Evolutionary conservation across 2,888 invertebrate species (phyloP), one percentile per base, ranked within the genome.

Genomic region (Brachylomia viminalis): DNA sequence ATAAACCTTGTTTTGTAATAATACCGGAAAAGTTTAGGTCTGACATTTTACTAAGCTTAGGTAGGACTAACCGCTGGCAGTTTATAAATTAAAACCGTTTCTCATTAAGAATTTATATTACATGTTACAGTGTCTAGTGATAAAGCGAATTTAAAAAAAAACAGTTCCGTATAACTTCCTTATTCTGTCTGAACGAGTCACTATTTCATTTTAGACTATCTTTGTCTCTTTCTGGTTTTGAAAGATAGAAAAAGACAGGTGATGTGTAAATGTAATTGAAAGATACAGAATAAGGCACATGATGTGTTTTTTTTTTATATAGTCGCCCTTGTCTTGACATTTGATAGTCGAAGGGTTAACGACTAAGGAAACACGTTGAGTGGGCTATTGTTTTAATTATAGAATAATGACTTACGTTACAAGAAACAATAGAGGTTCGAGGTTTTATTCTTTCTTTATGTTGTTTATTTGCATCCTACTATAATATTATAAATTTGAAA

Each of bases 41-140:
- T 7, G 17, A 64, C 6, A 27, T 27, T 42, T 62, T 45, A 45
- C 2, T 65, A 7, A 45, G 6, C 2, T 2, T 1, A 38, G 5
- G 30, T 8, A 23, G 0, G 1, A 47, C 8, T 42, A 73, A 68
- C 38, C 75, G 80, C 87, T 49, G 5, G 62, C 23, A 74, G 77
- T 17, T 79, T 56, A 56, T 74, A 45, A 84, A 65, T 80, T 77
- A 47, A 67, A 62, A n/a, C 54, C 49, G 5, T 82, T 78, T 79
- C 73, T 87, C 86, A 86, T 82, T 86, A 87, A 78, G 77, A 84
- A 85, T 83, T 87, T 86, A 83, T 83, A 83, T 88, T 87, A 89
- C 89, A 84, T 82, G 89, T 88, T 88, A 90, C 88, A 85, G 86
- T 80, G 89, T 90, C 88, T 92, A 90, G 89, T 88, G 89, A 92